These are phyloP conservation scores for Oplegnathus fasciatus DNA, from an alignment of 2,113 vertebrate species.

Conservation along the genomic window DNA sequence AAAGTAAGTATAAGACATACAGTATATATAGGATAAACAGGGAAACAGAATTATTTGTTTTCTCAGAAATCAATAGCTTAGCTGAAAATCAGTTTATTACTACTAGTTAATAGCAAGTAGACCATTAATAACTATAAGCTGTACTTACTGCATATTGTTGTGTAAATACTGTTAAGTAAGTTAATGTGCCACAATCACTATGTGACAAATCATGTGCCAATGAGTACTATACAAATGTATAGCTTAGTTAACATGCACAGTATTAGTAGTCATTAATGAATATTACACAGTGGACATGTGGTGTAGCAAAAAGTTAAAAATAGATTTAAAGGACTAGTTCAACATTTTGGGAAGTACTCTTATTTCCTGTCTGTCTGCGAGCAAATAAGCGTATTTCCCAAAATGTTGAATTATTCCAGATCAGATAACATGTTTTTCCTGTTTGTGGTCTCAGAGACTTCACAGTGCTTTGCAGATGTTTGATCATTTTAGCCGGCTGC, in stretches of 20 bases:
- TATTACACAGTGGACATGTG: not conserved
- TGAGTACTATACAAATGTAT: not conserved
- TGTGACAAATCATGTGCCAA: not conserved
- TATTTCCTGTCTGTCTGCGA: not conserved
- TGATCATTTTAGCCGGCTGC: not conserved
- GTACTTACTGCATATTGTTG: not conserved
- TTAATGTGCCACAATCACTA: not conserved
- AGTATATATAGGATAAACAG: no score
- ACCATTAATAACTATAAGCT: not conserved
- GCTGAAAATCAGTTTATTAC: no score
- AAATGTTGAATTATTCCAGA: not conserved
- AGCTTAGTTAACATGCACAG: not conserved
- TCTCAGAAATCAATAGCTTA: no score
- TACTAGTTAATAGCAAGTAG: no score
- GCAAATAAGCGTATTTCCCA: not conserved
- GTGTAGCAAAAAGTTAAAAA: not conserved
- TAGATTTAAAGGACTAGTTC: not conserved
- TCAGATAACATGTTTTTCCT: not conserved
- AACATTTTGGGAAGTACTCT: not conserved
- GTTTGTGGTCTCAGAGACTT: not conserved
- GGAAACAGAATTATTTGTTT: no score
- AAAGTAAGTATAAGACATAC: no score
- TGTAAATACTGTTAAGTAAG: not conserved
- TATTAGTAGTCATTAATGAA: not conserved
- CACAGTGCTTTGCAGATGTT: constrained; percentile 7